Evolutionary conservation across 2,888 invertebrate genomes (phyloP), one percentile per base, ranked within the genome.

Genomic region (Lasioglossum villosulum): DNA sequence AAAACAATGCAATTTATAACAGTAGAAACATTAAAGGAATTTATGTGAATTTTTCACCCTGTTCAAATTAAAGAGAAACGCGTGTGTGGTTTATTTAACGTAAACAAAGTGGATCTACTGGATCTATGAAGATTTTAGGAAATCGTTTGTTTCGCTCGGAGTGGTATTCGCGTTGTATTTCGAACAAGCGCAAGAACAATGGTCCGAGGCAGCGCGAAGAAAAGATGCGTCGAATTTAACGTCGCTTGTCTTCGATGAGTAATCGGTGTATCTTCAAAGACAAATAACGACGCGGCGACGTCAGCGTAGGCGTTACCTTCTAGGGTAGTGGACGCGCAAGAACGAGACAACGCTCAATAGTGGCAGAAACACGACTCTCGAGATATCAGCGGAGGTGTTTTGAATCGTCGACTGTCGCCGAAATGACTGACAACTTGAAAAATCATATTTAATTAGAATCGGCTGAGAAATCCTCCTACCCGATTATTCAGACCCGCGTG

Each of bases 251-350:
- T 66, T 75, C 77, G 76, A 87, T 83, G 87, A 86, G 80, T 83
- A 86, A 87, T 87, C 86, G 82, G 75, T 75, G 79, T 78, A 80
- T 77, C 78, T 66, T 83, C 80, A 72, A 86, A 78, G 80, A 87
- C 75, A 83, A 86, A 86, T 82, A 86, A 63, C 86, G 72, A 76
- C 48, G 70, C 56, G 48, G 56, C 83, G 39, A 68, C 70, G 86
- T 86, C 79, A 74, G 86, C 79, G 86, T 86, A 78, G 86, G 86
- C 86, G 86, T 83, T 73, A 70, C 34, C 63, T 63, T n/a, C 16
- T 66, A 66, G 70, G 63, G 73, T 42, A 59, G 77, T 19, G 37
- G 52, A 23, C 30, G 74, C 48, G 59, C 56, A 23, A 39, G 85
- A 59, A 30, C 52, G 70, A 72, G 66, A 71, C 39, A 71, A 63